Evolutionary conservation across 1,140 invertebrate genomes (phyloP).

Genomic region (Drosophila ananassae): DNA sequence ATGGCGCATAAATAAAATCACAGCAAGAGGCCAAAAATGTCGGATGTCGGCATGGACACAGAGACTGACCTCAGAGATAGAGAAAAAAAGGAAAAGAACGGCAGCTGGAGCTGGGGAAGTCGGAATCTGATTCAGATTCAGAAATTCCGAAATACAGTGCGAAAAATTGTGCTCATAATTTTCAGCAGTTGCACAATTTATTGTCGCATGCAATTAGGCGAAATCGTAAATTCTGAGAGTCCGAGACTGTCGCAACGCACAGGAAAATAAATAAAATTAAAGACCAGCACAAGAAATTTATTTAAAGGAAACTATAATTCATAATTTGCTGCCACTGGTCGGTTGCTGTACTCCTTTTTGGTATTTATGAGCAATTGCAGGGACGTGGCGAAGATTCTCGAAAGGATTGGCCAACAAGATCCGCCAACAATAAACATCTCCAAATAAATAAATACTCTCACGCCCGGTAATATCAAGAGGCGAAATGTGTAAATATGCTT

Average conservation of each 20-base stretch:
- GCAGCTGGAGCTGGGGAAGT: background rate
- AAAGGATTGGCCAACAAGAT: slow-evolving; percentile 58
- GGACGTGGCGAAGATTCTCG: slow-evolving; percentile 69
- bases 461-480: slow-evolving; percentile 24
- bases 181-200: slow-evolving; percentile 72
- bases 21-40: slow-evolving; percentile 48
- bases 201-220: slow-evolving; percentile 74
- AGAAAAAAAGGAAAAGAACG: slow-evolving; percentile 10
- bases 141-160: slow-evolving; percentile 29
- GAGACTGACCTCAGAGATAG: slow-evolving; percentile 14
- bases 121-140: background rate
- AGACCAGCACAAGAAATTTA: slow-evolving; percentile 53
- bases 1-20: slow-evolving; percentile 70
- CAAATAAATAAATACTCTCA: slow-evolving; percentile 39
- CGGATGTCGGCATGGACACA: slow-evolving; percentile 31
- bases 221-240: slow-evolving; percentile 63
- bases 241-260: slow-evolving; percentile 50
- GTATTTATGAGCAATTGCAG: slow-evolving; percentile 44
- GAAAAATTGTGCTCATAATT: slow-evolving; percentile 71
- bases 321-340: slow-evolving; percentile 53
- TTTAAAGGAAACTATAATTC: slow-evolving; percentile 75
- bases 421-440: slow-evolving; percentile 55
- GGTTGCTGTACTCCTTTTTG: background rate
- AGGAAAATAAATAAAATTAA: slow-evolving; percentile 73
- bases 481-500: slow-evolving; percentile 52